Base-by-base conservation (phyloP, 2,888 invertebrate species). In the Entomobrya proxima region DNA sequence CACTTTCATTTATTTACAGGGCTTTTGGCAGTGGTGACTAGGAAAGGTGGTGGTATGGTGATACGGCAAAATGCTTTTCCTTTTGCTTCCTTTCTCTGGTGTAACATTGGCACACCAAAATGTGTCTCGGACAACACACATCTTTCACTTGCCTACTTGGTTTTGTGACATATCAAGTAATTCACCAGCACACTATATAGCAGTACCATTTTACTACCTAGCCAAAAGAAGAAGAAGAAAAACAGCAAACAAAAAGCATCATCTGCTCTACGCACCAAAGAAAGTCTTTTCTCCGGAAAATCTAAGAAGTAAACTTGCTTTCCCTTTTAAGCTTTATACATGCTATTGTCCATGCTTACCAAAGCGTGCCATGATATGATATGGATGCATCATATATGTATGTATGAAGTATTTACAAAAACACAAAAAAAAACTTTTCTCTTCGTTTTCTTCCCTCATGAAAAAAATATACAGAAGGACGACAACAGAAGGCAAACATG, bases 1-100 rank as follows among this genome's bases (percentile, higher is more conserved):
- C 84, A 76, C 75, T 77, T 67, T 84, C 84, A 84, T 84, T 84
- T 84, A 77, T 84, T 77, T 84, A 77, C 84, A 77, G 69, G 50
- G 69, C 69, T 83, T 50, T 67, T 75, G 47, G 74, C 74, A 69
- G 76, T 81, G 52, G 81, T 37, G 84, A 44, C 76, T n/a, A n/a
- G n/a, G n/a, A n/a, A n/a, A n/a, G 78, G 82, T 76, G 81, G 81
- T 77, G 76, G 77, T 74, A 35, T 81, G 81, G 76, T 72, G 82
- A 61, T 86, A 72, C 50, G 58, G 40, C 67, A 69, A n/a, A n/a
- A 67, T 84, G 52, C 72, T 77, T 83, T 81, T 64, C 75, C 75
- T 82, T 82, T 83, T 69, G 67, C 67, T 69, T 77, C 76, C 84
- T 84, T 77, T 77, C 35, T 74, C 35, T 77, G 76, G 84, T 76